Conservation (phyloP, 1,140 invertebrate species). For the Lepidotrigona ventralis region DNA sequence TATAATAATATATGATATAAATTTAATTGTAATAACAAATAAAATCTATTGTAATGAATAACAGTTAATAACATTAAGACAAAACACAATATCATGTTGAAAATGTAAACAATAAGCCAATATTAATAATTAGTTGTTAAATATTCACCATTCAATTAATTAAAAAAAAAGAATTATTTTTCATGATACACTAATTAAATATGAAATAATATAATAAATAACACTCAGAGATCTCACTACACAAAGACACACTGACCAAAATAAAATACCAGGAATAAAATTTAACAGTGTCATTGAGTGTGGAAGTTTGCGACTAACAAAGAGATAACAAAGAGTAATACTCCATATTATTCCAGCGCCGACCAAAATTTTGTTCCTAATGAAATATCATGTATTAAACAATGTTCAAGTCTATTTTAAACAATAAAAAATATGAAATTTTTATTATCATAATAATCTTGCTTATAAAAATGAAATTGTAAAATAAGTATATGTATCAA, state of each 20-base stretch:
- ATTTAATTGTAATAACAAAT: neutral
- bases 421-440: neutral
- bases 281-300: slow-evolving; percentile 50
- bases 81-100: neutral
- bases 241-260: slow-evolving; percentile 57
- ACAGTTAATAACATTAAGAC: neutral
- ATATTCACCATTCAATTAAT: slow-evolving; percentile 3
- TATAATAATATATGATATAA: slow-evolving; percentile 45
- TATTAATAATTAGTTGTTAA: neutral
- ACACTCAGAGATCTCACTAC: neutral
- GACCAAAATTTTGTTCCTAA: slow-evolving; percentile 65
- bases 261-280: slow-evolving; percentile 62
- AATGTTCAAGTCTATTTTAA: neutral
- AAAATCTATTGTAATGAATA: neutral
- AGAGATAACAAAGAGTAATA: slow-evolving; percentile 61
- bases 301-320: slow-evolving; percentile 58
- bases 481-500: neutral
- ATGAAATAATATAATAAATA: neutral
- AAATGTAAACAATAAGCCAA: neutral
- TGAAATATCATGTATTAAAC: slow-evolving; percentile 20
- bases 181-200: neutral
- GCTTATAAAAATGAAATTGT: neutral
- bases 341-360: slow-evolving; percentile 61
- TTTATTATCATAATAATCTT: neutral
- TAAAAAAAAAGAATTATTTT: neutral